phyloP scores from a whole-genome alignment of 2,797 vertebrate genomes.

The Lepus oiostolus region DNA sequence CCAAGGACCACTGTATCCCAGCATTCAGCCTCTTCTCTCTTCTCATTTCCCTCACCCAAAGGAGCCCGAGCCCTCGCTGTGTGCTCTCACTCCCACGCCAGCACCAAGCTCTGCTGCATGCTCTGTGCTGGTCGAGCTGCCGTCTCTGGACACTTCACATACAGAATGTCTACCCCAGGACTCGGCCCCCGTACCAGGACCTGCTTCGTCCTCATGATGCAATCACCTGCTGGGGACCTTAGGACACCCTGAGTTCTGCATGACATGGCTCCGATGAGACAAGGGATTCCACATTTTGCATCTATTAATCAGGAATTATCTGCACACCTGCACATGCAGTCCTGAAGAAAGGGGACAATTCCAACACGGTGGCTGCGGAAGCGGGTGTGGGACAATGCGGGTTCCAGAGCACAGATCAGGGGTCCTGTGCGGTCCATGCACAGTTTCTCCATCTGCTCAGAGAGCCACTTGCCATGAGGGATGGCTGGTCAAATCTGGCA shows the following conservation, averaged over 20 bases:
- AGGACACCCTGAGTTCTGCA: too few relatives aligned
- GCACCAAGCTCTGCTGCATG: not conserved
- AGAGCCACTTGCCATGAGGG: not conserved
- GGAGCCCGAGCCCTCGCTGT: not conserved
- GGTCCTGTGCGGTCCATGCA: not conserved
- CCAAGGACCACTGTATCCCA: not conserved
- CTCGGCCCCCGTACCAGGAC: too few relatives aligned
- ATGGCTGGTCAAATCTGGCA: not conserved
- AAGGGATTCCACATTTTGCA: too few relatives aligned
- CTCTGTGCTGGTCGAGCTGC: not conserved
- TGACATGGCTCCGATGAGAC: too few relatives aligned
- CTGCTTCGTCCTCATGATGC: too few relatives aligned
- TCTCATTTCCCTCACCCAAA: not conserved
- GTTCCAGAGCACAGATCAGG: not conserved
- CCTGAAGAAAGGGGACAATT: not conserved
- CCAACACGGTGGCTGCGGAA: not conserved
- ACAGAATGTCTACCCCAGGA: too few relatives aligned
- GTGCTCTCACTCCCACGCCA: not conserved
- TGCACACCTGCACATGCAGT: not conserved
- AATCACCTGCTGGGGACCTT: too few relatives aligned
- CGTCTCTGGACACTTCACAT: not conserved
- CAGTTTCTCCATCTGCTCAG: not conserved
- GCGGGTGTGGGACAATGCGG: too few relatives aligned
- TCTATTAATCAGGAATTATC: conserved; percentile 5
- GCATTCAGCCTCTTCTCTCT: not conserved